phyloP scores from a whole-genome alignment of 2,113 vertebrate species.

The Microcebus lehilahytsara region DNA sequence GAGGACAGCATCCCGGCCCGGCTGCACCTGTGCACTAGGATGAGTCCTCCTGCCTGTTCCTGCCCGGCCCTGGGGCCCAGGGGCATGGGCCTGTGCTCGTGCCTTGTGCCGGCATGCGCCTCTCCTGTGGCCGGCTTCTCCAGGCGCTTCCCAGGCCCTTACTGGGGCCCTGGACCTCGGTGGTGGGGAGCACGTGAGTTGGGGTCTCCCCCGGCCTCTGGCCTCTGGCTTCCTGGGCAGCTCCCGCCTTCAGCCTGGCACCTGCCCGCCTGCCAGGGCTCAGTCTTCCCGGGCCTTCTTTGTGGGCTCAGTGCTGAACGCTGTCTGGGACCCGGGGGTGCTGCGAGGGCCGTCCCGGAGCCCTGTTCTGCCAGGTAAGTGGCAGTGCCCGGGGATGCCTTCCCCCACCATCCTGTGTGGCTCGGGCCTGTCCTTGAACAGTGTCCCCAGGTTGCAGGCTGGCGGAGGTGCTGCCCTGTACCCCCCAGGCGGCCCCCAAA shows the following conservation, averaged over 20 bases:
- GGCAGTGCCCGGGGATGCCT: no score
- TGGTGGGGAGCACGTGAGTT: background rate
- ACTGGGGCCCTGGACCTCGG: background rate
- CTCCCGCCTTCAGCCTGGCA: background rate
- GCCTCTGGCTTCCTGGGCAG: no score
- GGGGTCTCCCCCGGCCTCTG: background rate
- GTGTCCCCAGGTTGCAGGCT: background rate
- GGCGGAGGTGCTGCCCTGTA: background rate
- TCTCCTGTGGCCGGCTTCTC: background rate
- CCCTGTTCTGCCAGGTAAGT: no score
- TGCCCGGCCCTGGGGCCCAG: background rate
- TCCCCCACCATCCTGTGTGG: no score
- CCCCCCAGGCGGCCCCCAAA: no score
- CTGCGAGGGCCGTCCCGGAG: no score
- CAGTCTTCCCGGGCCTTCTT: background rate
- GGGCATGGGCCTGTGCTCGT: background rate
- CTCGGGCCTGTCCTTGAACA: no score
- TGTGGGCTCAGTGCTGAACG: background rate
- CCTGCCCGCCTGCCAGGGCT: background rate
- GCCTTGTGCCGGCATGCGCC: background rate
- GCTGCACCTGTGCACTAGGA: rapidly evolving
- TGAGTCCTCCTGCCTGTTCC: background rate
- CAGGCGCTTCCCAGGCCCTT: background rate
- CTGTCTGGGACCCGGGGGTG: background rate
- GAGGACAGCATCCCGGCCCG: no score